Conservation (phyloP, 2,797 vertebrate species). For the Eupleurogrammus muticus region DNA sequence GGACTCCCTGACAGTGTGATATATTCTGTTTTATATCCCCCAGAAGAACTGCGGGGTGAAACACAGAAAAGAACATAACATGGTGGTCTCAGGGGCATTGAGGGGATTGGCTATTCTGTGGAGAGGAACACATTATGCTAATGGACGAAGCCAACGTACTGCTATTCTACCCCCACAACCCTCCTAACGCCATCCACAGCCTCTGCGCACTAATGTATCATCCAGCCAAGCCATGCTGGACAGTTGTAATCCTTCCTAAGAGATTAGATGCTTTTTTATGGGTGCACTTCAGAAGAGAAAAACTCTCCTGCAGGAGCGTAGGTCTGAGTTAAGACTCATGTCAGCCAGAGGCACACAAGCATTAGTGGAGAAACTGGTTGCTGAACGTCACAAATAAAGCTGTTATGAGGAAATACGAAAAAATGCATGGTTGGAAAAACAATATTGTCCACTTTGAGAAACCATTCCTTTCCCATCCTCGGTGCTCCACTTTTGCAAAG, state of each 20-base stretch:
- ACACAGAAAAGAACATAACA: slow-evolving; percentile 44
- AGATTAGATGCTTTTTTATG: slow-evolving; percentile 45
- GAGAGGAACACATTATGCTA: slow-evolving; percentile 77
- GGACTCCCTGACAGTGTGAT: slow-evolving; percentile 13
- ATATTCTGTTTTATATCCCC: slow-evolving; percentile 37
- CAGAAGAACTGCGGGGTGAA: slow-evolving; percentile 49
- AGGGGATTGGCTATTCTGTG: slow-evolving; percentile 55
- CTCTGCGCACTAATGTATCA: slow-evolving; percentile 66
- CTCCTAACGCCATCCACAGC: slow-evolving; percentile 54
- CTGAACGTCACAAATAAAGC: background rate
- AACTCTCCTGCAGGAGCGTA: background rate
- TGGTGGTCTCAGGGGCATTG: slow-evolving; percentile 55
- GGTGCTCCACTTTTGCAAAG: background rate
- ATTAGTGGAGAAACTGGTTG: background rate
- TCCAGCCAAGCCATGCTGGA: slow-evolving; percentile 37
- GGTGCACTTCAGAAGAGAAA: slow-evolving; percentile 31
- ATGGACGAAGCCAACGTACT: slow-evolving; percentile 69
- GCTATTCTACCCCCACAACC: slow-evolving; percentile 48
- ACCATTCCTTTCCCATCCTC: background rate
- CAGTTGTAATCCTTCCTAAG: slow-evolving; percentile 31
- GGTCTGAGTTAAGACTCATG: slow-evolving; percentile 10
- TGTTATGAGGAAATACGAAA: background rate
- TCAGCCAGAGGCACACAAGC: background rate
- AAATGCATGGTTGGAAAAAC: background rate
- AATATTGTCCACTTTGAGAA: background rate